A percentile compares a stretch with the other conserved stretches of the same genome.
Conservation (phyloP, 2,797 vertebrate genomes). For the Parotocinclus haroldoi region DNA sequence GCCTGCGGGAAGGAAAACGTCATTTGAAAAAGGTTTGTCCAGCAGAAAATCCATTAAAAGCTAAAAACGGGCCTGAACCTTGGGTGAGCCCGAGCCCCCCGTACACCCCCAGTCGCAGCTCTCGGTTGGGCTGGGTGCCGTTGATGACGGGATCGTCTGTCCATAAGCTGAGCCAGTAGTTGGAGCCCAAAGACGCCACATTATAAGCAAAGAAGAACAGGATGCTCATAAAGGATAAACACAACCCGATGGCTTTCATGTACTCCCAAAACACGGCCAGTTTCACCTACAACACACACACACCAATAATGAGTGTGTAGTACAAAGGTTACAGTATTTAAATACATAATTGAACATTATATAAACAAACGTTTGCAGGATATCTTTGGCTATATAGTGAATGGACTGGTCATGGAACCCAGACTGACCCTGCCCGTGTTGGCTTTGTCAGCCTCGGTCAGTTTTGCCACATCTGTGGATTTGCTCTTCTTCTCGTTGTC, state of each 20-base stretch:
- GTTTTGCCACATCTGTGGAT: slow-evolving; percentile 73
- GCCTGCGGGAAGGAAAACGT: slow-evolving; percentile 61
- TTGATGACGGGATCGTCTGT: slow-evolving; percentile 89
- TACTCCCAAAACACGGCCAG: slow-evolving; percentile 90
- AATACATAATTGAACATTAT: not conserved
- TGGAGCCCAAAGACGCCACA: slow-evolving; percentile 79
- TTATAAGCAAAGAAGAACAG: slow-evolving; percentile 85
- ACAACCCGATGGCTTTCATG: slow-evolving; percentile 84
- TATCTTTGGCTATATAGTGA: not conserved
- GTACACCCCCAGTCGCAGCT: slow-evolving; percentile 83
- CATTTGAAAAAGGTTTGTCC: too few relatives aligned
- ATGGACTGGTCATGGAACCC: too few relatives aligned
- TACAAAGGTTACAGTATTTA: not conserved
- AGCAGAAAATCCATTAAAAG: too few relatives aligned
- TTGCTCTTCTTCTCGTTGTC: slow-evolving; percentile 46
- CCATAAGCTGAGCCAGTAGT: slow-evolving; percentile 97
- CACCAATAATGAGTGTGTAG: too few relatives aligned
- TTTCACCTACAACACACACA: slow-evolving; percentile 77
- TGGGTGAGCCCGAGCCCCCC: slow-evolving; percentile 83
- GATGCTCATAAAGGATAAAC: slow-evolving; percentile 78
- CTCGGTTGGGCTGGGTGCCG: slow-evolving; percentile 81
- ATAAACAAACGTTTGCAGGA: too few relatives aligned
- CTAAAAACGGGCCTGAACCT: slow-evolving; percentile 62
- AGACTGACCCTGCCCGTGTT: slow-evolving; percentile 82
- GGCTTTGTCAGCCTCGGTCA: slow-evolving; percentile 86